Evolutionary conservation across 2,888 invertebrate genomes (phyloP), one percentile per base, ranked within the genome.

Genomic region (Ligdia adustata): DNA sequence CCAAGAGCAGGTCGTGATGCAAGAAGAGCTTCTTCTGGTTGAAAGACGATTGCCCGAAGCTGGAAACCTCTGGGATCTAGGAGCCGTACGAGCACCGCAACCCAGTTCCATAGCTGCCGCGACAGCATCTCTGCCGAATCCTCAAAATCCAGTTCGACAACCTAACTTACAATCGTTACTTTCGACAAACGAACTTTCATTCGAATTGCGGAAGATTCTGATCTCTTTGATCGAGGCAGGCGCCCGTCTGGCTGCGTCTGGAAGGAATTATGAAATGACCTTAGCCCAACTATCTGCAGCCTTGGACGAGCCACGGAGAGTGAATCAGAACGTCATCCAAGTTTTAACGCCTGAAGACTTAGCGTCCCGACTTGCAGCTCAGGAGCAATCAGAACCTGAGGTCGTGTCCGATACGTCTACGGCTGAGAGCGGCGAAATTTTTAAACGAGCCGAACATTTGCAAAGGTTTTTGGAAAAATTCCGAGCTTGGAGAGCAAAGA

Each of bases 221-320:
- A 90, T 90, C 54, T 88, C 89, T 1, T 54, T 90, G 11, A 80
- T 90, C 15, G 89, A 89, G 68, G 88, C 87, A 0, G 90, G 90
- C 0, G 90, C 90, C 0, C 59, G 83, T 0, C 64, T 90, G 0
- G 90, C 89, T 0, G 88, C 90, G 0, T 76, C 82, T 0, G 87
- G 90, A 0, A 71, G 79, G 2, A 84, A 85, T 52, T 89, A 86
- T 38, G 86, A 87, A 52, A 71, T 74, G 59, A 77, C 87, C 0
- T 45, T 90, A 6, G 76, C 75, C 0, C 85, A 88, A 37, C 55
- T 90, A 0, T 73, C 79, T 0, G 79, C 86, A 0, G 89, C 89
- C 0, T 62, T 90, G 15, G 85, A 86, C 1, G 82, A 82, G 16
- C 87, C 86, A 0, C 72, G 69, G 4, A 53, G 69, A 0, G 45